phyloP scores from a whole-genome alignment of 2,797 vertebrate species.

The Bryconaethiops microstoma region DNA sequence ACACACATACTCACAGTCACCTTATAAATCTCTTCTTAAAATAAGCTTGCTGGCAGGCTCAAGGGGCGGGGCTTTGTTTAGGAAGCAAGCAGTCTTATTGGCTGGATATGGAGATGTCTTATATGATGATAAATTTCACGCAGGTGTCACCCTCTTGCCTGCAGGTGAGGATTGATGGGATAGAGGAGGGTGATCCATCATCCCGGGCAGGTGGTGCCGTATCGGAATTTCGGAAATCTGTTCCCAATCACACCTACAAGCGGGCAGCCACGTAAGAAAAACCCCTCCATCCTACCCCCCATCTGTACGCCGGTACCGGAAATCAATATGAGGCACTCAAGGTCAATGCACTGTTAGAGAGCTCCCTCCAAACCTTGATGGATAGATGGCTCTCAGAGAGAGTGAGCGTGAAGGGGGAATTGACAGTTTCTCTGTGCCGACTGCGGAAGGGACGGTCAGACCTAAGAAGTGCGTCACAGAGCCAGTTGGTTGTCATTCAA shows the following conservation, averaged over 20 bases:
- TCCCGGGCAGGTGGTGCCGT: conserved; percentile 91
- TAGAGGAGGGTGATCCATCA: conserved; percentile 94
- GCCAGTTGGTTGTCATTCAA: conserved; percentile 77
- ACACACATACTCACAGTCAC: conserved; percentile 26
- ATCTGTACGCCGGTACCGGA: conserved; percentile 95
- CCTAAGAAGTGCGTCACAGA: conserved; percentile 74
- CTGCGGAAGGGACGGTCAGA: conserved; percentile 77
- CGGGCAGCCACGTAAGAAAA: conserved; percentile 76
- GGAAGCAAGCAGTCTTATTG: conserved; percentile 72
- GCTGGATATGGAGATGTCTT: conserved; percentile 71
- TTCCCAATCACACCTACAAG: conserved; percentile 96
- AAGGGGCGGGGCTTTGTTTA: conserved; percentile 66
- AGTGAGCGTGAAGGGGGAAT: conserved; percentile 86
- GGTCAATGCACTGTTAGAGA: conserved; percentile 99
- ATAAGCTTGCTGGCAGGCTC: conserved; percentile 62
- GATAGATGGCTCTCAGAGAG: conserved; percentile 87
- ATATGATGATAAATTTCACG: conserved; percentile 95
- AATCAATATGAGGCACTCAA: conserved; percentile 98
- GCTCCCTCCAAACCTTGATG: conserved; percentile 94
- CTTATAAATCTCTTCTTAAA: conserved; percentile 79
- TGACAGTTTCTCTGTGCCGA: conserved; percentile 81
- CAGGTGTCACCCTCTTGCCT: conserved; percentile 91
- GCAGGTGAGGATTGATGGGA: conserved; percentile 94
- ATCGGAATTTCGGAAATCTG: conserved; percentile 99
- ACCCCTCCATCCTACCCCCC: conserved; percentile 76